Evolutionary conservation across 1,140 invertebrate species (phyloP), one percentile per base, ranked within the genome.

Genomic region (Drosophila ogumai): DNA sequence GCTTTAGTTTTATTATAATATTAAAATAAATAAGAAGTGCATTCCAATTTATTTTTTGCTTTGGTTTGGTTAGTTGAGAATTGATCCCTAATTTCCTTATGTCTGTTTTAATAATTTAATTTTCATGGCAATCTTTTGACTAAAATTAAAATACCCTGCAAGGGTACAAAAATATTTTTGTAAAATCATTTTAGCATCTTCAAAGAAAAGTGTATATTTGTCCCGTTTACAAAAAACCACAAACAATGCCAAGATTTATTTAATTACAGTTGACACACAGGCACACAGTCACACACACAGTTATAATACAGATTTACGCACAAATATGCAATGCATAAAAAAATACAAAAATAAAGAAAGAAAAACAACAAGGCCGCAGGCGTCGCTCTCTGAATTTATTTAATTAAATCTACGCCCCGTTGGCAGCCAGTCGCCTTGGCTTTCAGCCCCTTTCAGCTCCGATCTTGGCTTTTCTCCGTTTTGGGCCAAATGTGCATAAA

Each of bases 361-460:
- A 41, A 41, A 52, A 57, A 63, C 76, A 55, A 73, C 68, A 81
- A 86, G 71, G 78, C 65, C 32, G 65, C 36, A 52, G 59, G 73
- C 77, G 43, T 75, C 57, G 72, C 68, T 81, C 73, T 75, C 79
- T 81, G 81, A 91, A 91, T 91, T 91, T 91, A 91, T 91, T 91
- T 91, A 91, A 91, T 91, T 91, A 91, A 91, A 90, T 90, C 78
- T 85, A 90, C 85, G 85, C 84, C 84, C 84, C 84, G 85, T 87
- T 81, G 85, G 63, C 85, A 73, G 71, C 77, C 81, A 60, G 19
- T 4, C 19, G 52, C 58, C 60, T 55, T 38, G 59, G 25, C 49
- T 66, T 34, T 22, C 36, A 41, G 61, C 59, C 17, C 64, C 71
- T 19, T 52, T 52, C 52, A 55, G 52, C 32, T 38, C 32, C 32